Conservation (phyloP, 2,888 invertebrate genomes). For the Acronicta psi region DNA sequence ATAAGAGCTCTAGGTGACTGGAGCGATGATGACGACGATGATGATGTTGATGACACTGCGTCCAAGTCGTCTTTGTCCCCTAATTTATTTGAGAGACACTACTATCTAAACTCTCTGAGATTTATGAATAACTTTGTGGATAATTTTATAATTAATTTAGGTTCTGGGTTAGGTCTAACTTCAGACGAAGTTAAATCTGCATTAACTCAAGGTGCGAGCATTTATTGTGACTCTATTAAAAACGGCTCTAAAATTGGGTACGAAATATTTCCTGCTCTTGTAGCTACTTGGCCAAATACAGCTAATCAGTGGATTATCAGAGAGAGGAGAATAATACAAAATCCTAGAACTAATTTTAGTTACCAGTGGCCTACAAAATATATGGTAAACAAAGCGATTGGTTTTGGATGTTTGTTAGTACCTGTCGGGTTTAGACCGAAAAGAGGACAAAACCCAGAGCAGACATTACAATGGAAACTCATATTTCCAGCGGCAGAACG, state of each 20-base stretch:
- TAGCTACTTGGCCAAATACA: conserved; percentile 92
- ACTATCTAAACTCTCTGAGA: conserved; percentile 90
- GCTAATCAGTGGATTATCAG: conserved; percentile 92
- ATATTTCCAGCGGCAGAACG: conserved; percentile 93
- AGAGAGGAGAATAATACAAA: conserved; percentile 87
- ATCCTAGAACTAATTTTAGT: conserved; percentile 88
- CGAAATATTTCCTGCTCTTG: conserved; percentile 92
- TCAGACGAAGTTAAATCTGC: conserved; percentile 86
- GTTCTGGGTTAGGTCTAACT: conserved; percentile 88
- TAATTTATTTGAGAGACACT: conserved; percentile 80
- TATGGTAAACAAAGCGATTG: conserved; percentile 91
- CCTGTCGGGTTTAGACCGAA: conserved; percentile 92
- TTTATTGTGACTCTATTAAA: conserved; percentile 89
- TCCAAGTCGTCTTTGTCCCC: conserved; percentile 72
- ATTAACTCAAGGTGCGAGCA: conserved; percentile 90
- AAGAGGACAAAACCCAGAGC: conserved; percentile 89
- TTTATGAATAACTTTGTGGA: conserved; percentile 92
- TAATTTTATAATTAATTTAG: conserved; percentile 90
- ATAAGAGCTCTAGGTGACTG: conserved; percentile 76
- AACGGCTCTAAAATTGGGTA: conserved; percentile 83
- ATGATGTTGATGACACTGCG: conserved; percentile 68
- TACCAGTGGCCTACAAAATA: conserved; percentile 92
- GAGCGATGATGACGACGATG: conserved; percentile 82
- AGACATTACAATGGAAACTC: conserved; percentile 93
- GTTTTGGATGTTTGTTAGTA: conserved; percentile 91